Evolutionary conservation across 2,888 invertebrate species (phyloP), one percentile per base, ranked within the genome.

Genomic region (Aspidapion aeneum): DNA sequence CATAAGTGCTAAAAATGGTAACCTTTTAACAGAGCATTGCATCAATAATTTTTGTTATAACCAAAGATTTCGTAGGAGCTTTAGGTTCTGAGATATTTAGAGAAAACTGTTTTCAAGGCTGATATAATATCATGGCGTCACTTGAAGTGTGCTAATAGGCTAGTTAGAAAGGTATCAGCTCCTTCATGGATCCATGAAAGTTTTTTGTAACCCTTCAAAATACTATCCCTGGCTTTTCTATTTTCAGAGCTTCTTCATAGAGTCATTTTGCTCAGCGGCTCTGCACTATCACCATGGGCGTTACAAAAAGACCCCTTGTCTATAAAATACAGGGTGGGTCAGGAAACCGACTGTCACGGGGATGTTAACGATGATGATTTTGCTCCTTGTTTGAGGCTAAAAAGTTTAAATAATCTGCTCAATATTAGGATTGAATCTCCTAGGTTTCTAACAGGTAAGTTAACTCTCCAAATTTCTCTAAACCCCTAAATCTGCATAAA

Each of bases 231-330:
- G n/a, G n/a, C n/a, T 62, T 57, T 63, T 35, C 61, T 65, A 61
- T 18, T 73, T 87, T 72, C 85, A 94, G 94, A 93, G 82, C 85
- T 96, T 71, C 86, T 96, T 77, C 90, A 90, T 81, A 88, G 94
- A 71, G 92, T 92, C 72, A 90, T 95, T 74, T 84, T 96, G 76
- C 86, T 94, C 78, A 94, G 94, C 77, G 95, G 96, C 63, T 94
- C 94, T 63, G 93, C 93, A 20, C 83, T 95, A 69, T 94, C 94
- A 74, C 94, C 94, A 48, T 96, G 95, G 95, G 94, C 95, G 66
- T 85, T 95, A 74, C 93, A 93, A 80, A 86, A 90, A 71, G 93
- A 93, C 77, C 93, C 93, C 22, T 83, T 93, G 58, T 86, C 86
- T 73, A 89, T 93, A 73, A 94, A 93, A 81, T 85, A 90, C 62